phyloP scores from a whole-genome alignment of 2,113 vertebrate species.

The Rhinolophus ferrumequinum region DNA sequence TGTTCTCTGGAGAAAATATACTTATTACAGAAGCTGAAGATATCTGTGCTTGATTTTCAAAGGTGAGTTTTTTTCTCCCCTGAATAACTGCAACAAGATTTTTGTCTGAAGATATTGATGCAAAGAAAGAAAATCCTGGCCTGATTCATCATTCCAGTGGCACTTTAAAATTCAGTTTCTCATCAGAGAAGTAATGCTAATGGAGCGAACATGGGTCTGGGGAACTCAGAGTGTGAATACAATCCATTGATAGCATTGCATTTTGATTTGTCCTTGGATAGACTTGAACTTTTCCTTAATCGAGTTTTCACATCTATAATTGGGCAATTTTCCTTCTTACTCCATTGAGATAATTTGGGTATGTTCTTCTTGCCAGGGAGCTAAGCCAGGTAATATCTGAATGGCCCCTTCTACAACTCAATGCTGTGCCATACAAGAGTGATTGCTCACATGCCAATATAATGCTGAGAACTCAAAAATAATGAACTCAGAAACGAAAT shows the following conservation, averaged over 20 bases:
- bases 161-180: slow-evolving; percentile 26
- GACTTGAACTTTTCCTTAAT: not conserved
- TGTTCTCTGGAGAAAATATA: slow-evolving; percentile 40
- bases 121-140: not conserved
- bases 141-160: not conserved
- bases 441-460: not conserved
- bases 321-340: not conserved
- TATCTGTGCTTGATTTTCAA: slow-evolving; percentile 9
- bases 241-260: not conserved
- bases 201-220: not conserved
- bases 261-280: not conserved
- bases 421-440: not conserved
- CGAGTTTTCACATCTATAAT: not conserved
- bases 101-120: not conserved
- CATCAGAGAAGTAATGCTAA: not conserved
- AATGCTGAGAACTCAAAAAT: not conserved
- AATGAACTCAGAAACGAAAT: too few species aligned
- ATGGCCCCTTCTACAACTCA: not conserved
- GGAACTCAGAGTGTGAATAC: fast-evolving
- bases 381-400: not conserved
- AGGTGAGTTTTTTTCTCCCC: not conserved
- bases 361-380: not conserved
- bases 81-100: not conserved
- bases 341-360: not conserved
- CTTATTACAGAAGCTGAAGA: not conserved